These are phyloP conservation scores for Acanthurus leucopareius DNA, from an alignment of 2,797 vertebrate species.

Conservation along the genomic window DNA sequence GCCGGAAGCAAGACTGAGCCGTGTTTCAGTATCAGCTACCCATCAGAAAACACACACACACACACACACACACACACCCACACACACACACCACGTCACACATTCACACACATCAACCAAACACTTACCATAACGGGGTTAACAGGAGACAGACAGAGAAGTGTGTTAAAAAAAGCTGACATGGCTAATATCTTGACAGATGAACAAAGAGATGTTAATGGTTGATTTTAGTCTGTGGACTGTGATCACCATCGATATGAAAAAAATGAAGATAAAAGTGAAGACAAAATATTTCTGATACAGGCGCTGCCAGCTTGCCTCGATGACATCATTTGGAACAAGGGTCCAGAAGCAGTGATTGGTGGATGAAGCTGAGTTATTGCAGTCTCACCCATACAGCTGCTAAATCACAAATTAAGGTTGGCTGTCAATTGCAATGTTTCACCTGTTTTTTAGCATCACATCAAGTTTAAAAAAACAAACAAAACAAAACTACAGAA, in stretches of 20 bases:
- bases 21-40: constrained; percentile 60
- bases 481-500: too few species aligned
- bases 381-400: too few species aligned
- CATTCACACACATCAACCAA: constrained; percentile 21
- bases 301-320: too few species aligned
- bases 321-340: too few species aligned
- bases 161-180: constrained; percentile 30
- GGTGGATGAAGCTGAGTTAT: too few species aligned
- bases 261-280: too few species aligned
- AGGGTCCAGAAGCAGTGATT: too few species aligned
- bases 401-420: too few species aligned
- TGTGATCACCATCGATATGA: not conserved
- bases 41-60: constrained; percentile 33
- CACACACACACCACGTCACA: constrained; percentile 26
- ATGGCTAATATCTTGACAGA: not conserved
- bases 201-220: not conserved
- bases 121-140: constrained; percentile 47
- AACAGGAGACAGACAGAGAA: constrained; percentile 32
- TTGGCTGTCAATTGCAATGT: too few species aligned
- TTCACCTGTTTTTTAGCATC: too few species aligned
- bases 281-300: too few species aligned
- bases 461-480: too few species aligned
- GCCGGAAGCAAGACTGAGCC: constrained; percentile 55
- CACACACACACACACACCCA: constrained; percentile 2
- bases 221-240: constrained; percentile 4